phyloP scores from a whole-genome alignment of 1,140 invertebrate genomes.

The Drosophila ercepeae region DNA sequence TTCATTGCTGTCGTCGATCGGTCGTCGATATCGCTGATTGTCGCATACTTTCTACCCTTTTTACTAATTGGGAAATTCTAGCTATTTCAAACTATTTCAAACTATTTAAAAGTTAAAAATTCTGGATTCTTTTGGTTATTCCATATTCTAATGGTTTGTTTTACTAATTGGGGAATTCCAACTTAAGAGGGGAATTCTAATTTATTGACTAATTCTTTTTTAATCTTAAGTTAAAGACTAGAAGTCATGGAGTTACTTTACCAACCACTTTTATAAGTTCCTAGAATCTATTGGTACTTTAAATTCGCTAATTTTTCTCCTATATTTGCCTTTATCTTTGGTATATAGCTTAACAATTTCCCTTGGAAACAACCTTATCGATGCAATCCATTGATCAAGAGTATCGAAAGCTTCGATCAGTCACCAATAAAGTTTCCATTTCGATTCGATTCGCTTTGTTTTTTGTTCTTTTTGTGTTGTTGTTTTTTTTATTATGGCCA shows the following conservation, averaged over 20 bases:
- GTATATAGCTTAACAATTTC: background rate
- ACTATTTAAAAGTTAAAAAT: background rate
- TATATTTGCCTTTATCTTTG: background rate
- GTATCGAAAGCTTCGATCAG: slow-evolving; percentile 33
- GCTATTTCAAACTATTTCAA: background rate
- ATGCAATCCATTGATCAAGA: slow-evolving; percentile 11
- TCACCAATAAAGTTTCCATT: slow-evolving; percentile 30
- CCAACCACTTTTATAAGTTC: too few relatives aligned
- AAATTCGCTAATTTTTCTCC: too few relatives aligned
- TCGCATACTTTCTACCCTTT: slow-evolving; percentile 55
- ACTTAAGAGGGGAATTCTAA: background rate
- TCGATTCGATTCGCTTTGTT: slow-evolving; percentile 41
- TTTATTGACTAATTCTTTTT: background rate
- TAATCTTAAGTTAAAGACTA: background rate
- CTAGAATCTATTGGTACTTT: too few relatives aligned
- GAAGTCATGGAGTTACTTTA: background rate
- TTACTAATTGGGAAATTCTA: background rate
- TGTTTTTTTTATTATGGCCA: slow-evolving; percentile 78
- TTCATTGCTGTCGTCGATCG: slow-evolving; percentile 62
- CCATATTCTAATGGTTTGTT: background rate
- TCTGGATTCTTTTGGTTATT: background rate
- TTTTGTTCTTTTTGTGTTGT: slow-evolving; percentile 43
- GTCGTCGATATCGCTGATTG: slow-evolving; percentile 33
- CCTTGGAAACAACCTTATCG: slow-evolving; percentile 4
- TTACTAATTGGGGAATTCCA: background rate